These are phyloP conservation scores for Cephonodes hylas DNA, from an alignment of 2,888 invertebrate genomes.

Conservation along the genomic window DNA sequence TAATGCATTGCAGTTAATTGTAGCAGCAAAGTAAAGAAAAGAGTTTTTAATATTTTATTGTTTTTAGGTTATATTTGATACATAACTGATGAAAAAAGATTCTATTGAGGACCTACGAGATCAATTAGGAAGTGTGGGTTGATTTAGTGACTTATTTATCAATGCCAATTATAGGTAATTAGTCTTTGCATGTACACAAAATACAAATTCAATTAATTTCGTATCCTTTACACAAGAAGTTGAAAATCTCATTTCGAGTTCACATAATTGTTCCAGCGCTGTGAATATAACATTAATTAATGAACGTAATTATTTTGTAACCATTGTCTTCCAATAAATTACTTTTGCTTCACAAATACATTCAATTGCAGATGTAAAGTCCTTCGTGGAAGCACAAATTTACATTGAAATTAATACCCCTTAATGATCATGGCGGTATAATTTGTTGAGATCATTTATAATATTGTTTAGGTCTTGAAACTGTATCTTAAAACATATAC, in stretches of 20 bases:
- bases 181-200: neutral
- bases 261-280: neutral
- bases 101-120: too few relatives aligned
- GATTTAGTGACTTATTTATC: too few relatives aligned
- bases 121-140: too few relatives aligned
- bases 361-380: neutral
- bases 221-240: neutral
- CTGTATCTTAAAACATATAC: too few relatives aligned
- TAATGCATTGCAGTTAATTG: neutral
- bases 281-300: slow-evolving; percentile 14
- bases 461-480: too few relatives aligned
- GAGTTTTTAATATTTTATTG: too few relatives aligned
- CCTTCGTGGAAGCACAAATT: neutral
- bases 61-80: too few relatives aligned
- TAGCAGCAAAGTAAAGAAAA: too few relatives aligned
- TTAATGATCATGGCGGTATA: too few relatives aligned
- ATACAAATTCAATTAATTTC: neutral
- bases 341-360: neutral
- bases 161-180: neutral
- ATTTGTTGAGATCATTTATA: too few relatives aligned
- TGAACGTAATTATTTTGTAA: slow-evolving; percentile 5
- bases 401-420: neutral
- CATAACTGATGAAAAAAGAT: too few relatives aligned
- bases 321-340: neutral
- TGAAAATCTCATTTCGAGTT: neutral